These are phyloP conservation scores for Drosophila emarginata DNA, from an alignment of 2,888 invertebrate species.

Conservation along the genomic window DNA sequence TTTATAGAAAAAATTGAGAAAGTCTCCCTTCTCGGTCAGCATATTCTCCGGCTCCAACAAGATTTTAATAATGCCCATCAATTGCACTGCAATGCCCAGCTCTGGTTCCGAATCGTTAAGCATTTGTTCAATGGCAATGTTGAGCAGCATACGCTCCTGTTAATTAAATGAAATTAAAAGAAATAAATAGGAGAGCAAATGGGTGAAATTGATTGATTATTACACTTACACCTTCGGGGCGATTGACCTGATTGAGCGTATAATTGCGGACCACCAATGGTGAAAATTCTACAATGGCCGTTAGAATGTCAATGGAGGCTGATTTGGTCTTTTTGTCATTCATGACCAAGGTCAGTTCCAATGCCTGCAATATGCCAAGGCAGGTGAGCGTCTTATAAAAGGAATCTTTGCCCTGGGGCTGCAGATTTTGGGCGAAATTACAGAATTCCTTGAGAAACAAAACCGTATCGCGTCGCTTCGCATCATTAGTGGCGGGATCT, in stretches of 20 bases:
- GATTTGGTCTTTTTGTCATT: slow-evolving; percentile 97
- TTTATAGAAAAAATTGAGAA: slow-evolving; percentile 99
- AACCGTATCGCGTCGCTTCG: slow-evolving; percentile 95
- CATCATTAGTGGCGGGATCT: slow-evolving; percentile 92
- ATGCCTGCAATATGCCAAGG: slow-evolving; percentile 92
- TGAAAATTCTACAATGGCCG: slow-evolving; percentile 98
- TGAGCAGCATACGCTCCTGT: slow-evolving; percentile 95
- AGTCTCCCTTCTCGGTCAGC: slow-evolving; percentile 99
- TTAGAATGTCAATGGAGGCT: slow-evolving; percentile 98
- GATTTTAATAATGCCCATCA: slow-evolving; percentile 96
- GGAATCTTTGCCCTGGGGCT: slow-evolving; percentile 97
- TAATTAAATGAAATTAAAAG: not conserved
- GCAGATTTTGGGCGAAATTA: slow-evolving; percentile 98
- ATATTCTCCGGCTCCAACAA: slow-evolving; percentile 99
- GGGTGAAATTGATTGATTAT: not conserved
- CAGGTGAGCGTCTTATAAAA: slow-evolving; percentile 97
- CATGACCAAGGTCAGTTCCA: slow-evolving; percentile 95
- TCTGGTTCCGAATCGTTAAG: slow-evolving; percentile 98
- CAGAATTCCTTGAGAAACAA: slow-evolving; percentile 99
- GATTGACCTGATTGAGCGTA: slow-evolving; percentile 94
- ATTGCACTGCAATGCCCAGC: slow-evolving; percentile 97
- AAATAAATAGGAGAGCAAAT: not conserved
- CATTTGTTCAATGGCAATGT: slow-evolving; percentile 99
- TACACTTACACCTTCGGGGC: slow-evolving; percentile 91
- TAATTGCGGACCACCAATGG: slow-evolving; percentile 98